Base-by-base conservation (phyloP, 2,797 vertebrate species). In the Cyprinodon diabolis region DNA sequence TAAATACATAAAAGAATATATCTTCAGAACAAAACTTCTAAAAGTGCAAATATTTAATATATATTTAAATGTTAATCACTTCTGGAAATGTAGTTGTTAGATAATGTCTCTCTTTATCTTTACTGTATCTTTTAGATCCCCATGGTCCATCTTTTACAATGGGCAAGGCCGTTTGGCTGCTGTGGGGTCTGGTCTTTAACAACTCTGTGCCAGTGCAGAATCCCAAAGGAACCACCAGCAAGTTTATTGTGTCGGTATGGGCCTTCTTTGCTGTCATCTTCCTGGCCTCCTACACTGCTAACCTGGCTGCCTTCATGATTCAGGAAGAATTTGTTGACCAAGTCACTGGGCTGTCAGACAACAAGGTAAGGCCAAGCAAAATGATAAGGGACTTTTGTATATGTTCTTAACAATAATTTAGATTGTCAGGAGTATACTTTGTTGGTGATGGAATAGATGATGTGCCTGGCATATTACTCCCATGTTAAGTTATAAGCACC, bases 281-380 rank as follows among this genome's bases (percentile, higher is more conserved):
- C 91, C 93, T 99, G 93, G 98, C 98, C 84, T 99, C 98, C 78
- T 99, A 99, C 87, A 99, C 98, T 58, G 98, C 98, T 92, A 99
- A 99, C 89, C 90, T 99, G 93, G 98, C 98, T 23, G 98, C 98
- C 75, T 99, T 99, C 88, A 99, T 99, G 98, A 99, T 99, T 90
- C 98, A 99, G 87, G 98, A 99, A 81, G 98, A 99, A 88, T 99
- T 98, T 89, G 97, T 99, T 82, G 98, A 99, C 93, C 98, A 99
- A 86, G 98, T 99, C 89, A 99, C 98, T 2, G 98, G 98, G 60
- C 96, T 99, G 84, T 99, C 98, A 75, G 98, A 99, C 94, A 98
- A 98, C 89, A 99, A 99, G 96, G 98, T 99, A 92, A 89, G 45
- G 1, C 17, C 58, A 8, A 25, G 12, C 21, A 23, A 40, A 65